Evolutionary conservation across 2,888 invertebrate species (phyloP), one percentile per base, ranked within the genome.

Genomic region (Hemithea aestivaria): DNA sequence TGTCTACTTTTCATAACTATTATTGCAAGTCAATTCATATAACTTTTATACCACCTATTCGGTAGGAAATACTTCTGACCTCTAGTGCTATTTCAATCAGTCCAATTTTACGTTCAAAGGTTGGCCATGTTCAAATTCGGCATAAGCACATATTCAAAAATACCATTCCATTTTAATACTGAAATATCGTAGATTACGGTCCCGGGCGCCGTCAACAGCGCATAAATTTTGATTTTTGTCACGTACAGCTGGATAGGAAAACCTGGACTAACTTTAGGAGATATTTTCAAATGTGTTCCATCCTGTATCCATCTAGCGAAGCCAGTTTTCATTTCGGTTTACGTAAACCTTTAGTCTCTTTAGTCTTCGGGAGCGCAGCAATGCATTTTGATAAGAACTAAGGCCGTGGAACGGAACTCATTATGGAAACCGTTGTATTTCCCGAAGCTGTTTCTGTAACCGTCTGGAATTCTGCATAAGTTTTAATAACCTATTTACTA

Each of bases 381-480:
- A 45, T 47, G 46, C 45, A 47, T 42, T 46, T 40, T 47, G 35
- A 47, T 50, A 40, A 33, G 37, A 35, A 28, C 40, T 29, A 24
- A 34, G 38, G 34, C 27, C n/a, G n/a, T n/a, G n/a, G 35, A 35
- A 40, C 10, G 12, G 41, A 40, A 35, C 46, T 50, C 49, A 50
- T 50, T 50, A 46, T 40, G 33, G 12, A 26, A 31, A 32, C 38
- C 41, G 40, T 41, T 39, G 48, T 37, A 48, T 45, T 48, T 48
- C 22, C 29, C 20, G 10, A 10, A 26, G 25, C 29, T 12, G 25
- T 38, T 40, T 35, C 34, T 28, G 27, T 22, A 16, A 22, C 27
- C 37, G 42, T 45, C 43, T 28, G 37, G 20, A 68, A 67, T 70
- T 67, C 53, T 61, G 62, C 65, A 68, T 66, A 66, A 66, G 62